Evolutionary conservation across 2,888 invertebrate genomes (phyloP).

Genomic region (Protodeltote pygarga): DNA sequence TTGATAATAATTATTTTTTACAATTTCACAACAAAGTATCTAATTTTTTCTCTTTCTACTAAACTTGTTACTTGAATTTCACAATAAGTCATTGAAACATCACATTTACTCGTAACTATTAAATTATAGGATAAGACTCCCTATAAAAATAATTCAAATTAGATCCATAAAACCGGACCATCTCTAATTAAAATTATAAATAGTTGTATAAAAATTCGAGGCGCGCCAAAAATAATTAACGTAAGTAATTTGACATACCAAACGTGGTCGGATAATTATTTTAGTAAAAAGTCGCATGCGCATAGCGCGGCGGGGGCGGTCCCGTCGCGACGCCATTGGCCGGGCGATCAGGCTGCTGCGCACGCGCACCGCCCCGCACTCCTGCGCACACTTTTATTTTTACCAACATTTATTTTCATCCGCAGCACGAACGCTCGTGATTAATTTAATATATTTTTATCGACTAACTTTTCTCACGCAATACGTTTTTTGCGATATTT

Average conservation of each 20-base stretch:
- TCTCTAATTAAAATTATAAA: slow-evolving; percentile 62
- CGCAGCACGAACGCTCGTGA: slow-evolving; percentile 71
- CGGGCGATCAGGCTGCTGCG: slow-evolving; percentile 50
- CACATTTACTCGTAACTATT: too few relatives aligned
- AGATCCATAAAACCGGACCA: slow-evolving; percentile 19
- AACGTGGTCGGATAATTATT: slow-evolving; percentile 64
- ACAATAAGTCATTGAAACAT: too few relatives aligned
- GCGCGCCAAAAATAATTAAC: slow-evolving; percentile 66
- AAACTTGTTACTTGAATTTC: too few relatives aligned
- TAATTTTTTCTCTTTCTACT: too few relatives aligned
- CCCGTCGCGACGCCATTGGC: slow-evolving; percentile 61
- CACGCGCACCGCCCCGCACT: slow-evolving; percentile 57
- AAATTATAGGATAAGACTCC: too few relatives aligned
- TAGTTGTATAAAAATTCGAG: slow-evolving; percentile 43
- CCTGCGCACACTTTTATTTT: slow-evolving; percentile 60
- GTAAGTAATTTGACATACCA: slow-evolving; percentile 74
- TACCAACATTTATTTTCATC: slow-evolving; percentile 63
- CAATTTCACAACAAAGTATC: too few relatives aligned
- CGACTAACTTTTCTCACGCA: slow-evolving; percentile 72
- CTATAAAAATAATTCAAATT: neutral
- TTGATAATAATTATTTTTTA: too few relatives aligned
- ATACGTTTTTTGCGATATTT: slow-evolving; percentile 66
- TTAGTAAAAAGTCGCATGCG: slow-evolving; percentile 66
- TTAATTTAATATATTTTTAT: slow-evolving; percentile 83
- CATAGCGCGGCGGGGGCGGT: slow-evolving; percentile 38